phyloP scores from a whole-genome alignment of 2,113 vertebrate genomes.

The Ophiodon elongatus region DNA sequence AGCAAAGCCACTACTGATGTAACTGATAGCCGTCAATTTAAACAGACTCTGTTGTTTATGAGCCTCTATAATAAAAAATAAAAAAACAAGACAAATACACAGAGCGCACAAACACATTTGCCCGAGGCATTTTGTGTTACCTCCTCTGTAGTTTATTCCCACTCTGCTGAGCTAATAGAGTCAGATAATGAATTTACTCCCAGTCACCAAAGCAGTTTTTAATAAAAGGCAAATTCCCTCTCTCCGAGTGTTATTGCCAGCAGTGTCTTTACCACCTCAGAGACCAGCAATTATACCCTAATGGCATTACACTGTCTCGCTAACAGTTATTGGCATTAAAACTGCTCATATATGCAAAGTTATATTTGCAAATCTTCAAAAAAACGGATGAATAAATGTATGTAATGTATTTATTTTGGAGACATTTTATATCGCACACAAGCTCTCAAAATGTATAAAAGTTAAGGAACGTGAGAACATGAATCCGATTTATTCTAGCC shows the following conservation, averaged over 20 bases:
- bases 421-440: constrained; percentile 27
- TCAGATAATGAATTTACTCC: constrained; percentile 83
- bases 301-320: constrained; percentile 69
- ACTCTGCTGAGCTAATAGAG: constrained; percentile 73
- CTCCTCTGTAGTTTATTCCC: constrained; percentile 67
- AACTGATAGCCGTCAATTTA: constrained; percentile 40
- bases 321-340: constrained; percentile 73
- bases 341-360: constrained; percentile 55
- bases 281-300: constrained; percentile 72
- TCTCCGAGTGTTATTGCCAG: constrained; percentile 75
- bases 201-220: constrained; percentile 81
- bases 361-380: constrained; percentile 56
- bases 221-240: constrained; percentile 78
- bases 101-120: constrained; percentile 32
- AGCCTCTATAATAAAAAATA: constrained; percentile 33
- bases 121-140: constrained; percentile 41
- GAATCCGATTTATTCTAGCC: constrained; percentile 62
- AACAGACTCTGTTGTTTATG: constrained; percentile 40
- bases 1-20: constrained; percentile 13
- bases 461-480: constrained; percentile 33
- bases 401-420: constrained; percentile 36
- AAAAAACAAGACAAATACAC: constrained; percentile 17
- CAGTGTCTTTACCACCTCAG: constrained; percentile 73
- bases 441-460: constrained; percentile 21
- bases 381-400: constrained; percentile 51